Conservation (phyloP, 2,113 vertebrate species). For the Phylloscopus trochilus region DNA sequence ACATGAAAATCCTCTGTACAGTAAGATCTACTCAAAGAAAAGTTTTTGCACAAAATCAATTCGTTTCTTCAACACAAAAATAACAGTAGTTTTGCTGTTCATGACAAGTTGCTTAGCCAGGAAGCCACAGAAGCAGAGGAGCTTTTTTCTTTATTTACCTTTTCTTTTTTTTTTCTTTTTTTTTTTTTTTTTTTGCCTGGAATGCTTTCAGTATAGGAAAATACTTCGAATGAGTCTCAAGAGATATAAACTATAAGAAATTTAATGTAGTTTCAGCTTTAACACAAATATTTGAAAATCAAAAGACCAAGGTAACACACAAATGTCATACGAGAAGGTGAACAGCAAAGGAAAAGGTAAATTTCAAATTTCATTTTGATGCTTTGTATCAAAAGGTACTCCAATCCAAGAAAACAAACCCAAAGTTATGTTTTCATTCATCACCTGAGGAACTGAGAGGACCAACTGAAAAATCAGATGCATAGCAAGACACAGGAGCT, state of each 20-base stretch:
- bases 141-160: too few relatives aligned
- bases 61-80: not conserved
- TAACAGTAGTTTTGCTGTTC: not conserved
- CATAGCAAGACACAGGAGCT: not conserved
- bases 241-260: not conserved
- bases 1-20: not conserved
- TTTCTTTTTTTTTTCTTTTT: not conserved
- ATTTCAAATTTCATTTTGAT: not conserved
- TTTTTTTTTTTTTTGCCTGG: not conserved
- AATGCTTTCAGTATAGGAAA: not conserved
- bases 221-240: not conserved
- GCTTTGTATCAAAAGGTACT: not conserved
- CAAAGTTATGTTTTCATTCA: not conserved
- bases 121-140: not conserved
- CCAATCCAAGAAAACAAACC: not conserved
- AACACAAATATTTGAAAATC: not conserved
- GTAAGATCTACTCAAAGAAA: not conserved
- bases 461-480: not conserved
- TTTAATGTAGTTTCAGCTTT: not conserved
- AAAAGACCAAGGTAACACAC: not conserved
- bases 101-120: not conserved
- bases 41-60: not conserved
- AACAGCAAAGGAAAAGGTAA: not conserved
- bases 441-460: not conserved
- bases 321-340: not conserved